These are phyloP conservation scores for Cepaea hortensis DNA, from an alignment of 2,888 invertebrate species.

Conservation along the genomic window DNA sequence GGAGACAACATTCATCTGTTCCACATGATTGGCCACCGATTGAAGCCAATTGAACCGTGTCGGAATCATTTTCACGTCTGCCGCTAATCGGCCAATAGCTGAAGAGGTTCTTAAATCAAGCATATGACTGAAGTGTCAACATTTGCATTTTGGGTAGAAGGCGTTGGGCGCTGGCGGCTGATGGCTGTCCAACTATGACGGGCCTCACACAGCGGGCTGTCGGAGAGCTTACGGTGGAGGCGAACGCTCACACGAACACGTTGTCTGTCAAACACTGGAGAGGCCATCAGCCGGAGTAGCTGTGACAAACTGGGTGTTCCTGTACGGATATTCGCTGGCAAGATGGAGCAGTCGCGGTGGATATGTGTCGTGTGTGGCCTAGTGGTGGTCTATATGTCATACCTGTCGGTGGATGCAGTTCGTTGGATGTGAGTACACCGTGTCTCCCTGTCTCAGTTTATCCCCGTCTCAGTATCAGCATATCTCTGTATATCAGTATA, in stretches of 20 bases:
- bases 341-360: constrained; percentile 30
- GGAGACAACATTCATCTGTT: constrained; percentile 12
- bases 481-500: too few species aligned
- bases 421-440: constrained; percentile 33
- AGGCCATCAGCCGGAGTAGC: too few species aligned
- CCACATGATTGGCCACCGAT: constrained; percentile 10
- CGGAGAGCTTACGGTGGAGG: background rate
- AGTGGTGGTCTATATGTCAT: constrained; percentile 2
- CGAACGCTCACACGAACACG: too few species aligned
- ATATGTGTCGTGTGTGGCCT: constrained; percentile 27
- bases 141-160: background rate
- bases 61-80: constrained; percentile 26
- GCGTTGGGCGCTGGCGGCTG: background rate
- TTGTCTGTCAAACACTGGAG: too few species aligned
- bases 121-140: background rate
- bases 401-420: constrained; percentile 29
- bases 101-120: background rate
- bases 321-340: background rate
- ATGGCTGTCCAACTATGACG: background rate
- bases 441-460: too few species aligned
- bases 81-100: background rate
- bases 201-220: background rate
- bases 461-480: too few species aligned
- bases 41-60: constrained; percentile 11
- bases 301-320: background rate